These are phyloP conservation scores for Ochropleura leucogaster DNA, from an alignment of 2,888 invertebrate species.

Conservation along the genomic window DNA sequence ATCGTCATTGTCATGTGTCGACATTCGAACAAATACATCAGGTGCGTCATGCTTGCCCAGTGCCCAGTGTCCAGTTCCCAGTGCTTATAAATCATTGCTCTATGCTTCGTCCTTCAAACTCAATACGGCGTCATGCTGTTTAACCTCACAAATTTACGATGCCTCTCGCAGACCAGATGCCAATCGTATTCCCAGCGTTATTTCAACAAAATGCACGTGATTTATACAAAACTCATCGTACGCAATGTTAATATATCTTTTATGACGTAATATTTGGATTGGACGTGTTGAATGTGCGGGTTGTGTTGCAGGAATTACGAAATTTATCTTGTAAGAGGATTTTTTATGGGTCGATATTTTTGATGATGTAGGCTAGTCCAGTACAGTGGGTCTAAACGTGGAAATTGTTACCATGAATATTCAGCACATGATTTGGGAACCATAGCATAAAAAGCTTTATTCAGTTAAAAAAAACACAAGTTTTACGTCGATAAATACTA, in stretches of 20 bases:
- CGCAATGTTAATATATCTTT: constrained; percentile 65
- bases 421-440: background rate
- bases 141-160: constrained; percentile 89
- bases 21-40: constrained; percentile 72
- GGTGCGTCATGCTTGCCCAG: constrained; percentile 73
- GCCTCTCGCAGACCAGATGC: constrained; percentile 86
- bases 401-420: background rate
- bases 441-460: background rate
- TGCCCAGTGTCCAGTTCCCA: constrained; percentile 56
- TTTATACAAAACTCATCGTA: constrained; percentile 78
- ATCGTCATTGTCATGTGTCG: constrained; percentile 64
- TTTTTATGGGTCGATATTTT: constrained; percentile 6
- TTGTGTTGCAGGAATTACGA: constrained; percentile 46
- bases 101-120: constrained; percentile 83
- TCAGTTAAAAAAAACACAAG: background rate
- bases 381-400: too few species aligned
- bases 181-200: constrained; percentile 86
- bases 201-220: constrained; percentile 89
- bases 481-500: background rate
- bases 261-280: constrained; percentile 60
- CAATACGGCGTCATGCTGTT: constrained; percentile 87
- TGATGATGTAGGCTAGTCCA: background rate
- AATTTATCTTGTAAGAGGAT: constrained; percentile 31
- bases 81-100: constrained; percentile 87
- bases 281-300: constrained; percentile 54